These are phyloP conservation scores for Lordiphosa stackelbergi DNA, from an alignment of 1,140 invertebrate genomes.

Conservation along the genomic window DNA sequence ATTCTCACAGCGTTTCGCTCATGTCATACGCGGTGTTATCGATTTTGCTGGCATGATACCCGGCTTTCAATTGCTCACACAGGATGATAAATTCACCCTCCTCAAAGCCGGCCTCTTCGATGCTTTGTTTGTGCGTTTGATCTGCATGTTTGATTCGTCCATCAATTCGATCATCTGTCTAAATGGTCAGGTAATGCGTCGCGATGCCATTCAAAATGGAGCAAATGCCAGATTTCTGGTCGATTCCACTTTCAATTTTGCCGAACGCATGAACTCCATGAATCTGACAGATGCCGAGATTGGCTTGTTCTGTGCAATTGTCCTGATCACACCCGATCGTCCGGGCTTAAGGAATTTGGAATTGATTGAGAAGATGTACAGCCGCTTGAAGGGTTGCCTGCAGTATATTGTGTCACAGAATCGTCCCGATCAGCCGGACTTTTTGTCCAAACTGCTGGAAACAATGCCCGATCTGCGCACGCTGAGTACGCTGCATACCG, in stretches of 20 bases:
- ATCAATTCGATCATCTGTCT: conserved; percentile 94
- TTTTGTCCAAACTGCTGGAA: conserved; percentile 92
- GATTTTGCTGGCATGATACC: conserved; percentile 98
- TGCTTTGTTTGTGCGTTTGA: conserved; percentile 92
- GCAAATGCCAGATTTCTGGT: conserved; percentile 95
- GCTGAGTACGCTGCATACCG: conserved; percentile 96
- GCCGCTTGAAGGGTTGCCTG: conserved; percentile 89
- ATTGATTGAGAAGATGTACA: conserved; percentile 94
- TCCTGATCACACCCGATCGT: conserved; percentile 94
- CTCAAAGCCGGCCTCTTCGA: conserved; percentile 97
- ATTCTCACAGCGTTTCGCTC: conserved; percentile 95
- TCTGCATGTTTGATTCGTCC: conserved; percentile 94
- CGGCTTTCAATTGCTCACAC: conserved; percentile 94
- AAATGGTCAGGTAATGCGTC: conserved; percentile 92
- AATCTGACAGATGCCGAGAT: conserved; percentile 94
- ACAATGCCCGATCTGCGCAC: conserved; percentile 97
- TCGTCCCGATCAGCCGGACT: conserved; percentile 87
- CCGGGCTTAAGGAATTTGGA: conserved; percentile 94
- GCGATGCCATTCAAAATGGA: conserved; percentile 92
- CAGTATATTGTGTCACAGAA: conserved; percentile 92
- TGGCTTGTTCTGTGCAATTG: conserved; percentile 95
- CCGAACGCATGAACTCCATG: conserved; percentile 93
- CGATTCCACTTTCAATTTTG: conserved; percentile 98
- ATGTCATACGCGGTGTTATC: conserved; percentile 96
- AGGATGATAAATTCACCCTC: conserved; percentile 97